Evolutionary conservation across 2,888 invertebrate species (phyloP), one percentile per base, ranked within the genome.

Genomic region (Sinentomon sp.): DNA sequence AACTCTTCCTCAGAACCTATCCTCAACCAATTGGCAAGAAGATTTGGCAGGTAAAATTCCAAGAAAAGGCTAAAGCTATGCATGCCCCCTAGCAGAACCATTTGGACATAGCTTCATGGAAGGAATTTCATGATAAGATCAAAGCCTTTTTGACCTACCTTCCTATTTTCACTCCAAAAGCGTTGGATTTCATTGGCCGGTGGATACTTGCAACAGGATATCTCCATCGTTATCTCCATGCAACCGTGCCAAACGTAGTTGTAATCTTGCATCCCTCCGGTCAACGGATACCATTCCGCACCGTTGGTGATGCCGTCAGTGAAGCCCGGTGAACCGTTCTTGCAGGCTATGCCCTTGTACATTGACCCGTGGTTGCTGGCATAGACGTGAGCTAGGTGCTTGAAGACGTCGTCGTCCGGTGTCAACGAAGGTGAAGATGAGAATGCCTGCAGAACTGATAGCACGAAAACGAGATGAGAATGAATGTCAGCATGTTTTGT

Each of bases 161-260:
- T 62, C 53, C 68, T 70, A 55, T 89, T 87, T 43, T 82, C 76
- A 40, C 69, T 65, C 87, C 87, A 89, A 52, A 77, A 77, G 43
- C 68, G 66, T 16, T 66, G 65, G 28, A 89, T 55, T 48, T 80
- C 70, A 37, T 66, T 63, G 0, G 73, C 68, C 1, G 68, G 68
- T 3, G 89, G 89, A 53, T 68, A 87, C 56, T 87, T 89, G 57
- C 87, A 89, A 54, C 89, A 89, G 1, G 82, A 78, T 34, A 89
- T 66, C 53, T 89, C 87, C 27, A 89, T 55, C 0, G 87, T 85
- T n/a, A 87, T 63, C 54, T 87, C 87, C 77, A 89, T 77, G 51
- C 82, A 82, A 10, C 85, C 85, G 47, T 73, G 75, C 70, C 73
- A 73, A 10, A 82, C 65, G 53, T 89, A 89, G 54, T 87, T 87